phyloP scores from a whole-genome alignment of 2,797 vertebrate species.

The Hipposideros larvatus region DNA sequence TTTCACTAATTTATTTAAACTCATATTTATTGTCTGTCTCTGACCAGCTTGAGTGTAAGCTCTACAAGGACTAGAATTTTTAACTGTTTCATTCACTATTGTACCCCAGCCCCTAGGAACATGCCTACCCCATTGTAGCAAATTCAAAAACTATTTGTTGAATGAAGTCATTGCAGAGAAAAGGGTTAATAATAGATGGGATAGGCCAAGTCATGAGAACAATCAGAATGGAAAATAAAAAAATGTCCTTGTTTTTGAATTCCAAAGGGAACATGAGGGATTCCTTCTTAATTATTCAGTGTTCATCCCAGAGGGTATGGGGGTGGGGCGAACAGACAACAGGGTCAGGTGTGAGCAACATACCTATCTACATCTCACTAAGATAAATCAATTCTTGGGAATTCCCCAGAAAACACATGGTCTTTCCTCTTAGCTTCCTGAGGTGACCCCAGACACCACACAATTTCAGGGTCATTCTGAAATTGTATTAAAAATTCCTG shows the following conservation, averaged over 20 bases:
- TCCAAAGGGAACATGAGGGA: neutral
- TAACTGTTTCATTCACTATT: neutral
- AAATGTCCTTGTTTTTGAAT: slow-evolving; percentile 47
- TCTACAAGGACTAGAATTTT: neutral
- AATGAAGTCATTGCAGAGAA: neutral
- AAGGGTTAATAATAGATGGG: neutral
- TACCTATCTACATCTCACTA: slow-evolving; percentile 70
- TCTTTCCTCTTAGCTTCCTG: slow-evolving; percentile 42
- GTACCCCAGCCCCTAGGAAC: neutral
- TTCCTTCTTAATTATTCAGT: slow-evolving; percentile 58
- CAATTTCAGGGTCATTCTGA: slow-evolving; percentile 59
- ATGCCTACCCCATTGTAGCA: neutral
- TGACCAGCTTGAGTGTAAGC: neutral
- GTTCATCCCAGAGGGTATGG: slow-evolving; percentile 2
- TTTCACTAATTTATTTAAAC: slow-evolving; percentile 6
- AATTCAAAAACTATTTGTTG: neutral
- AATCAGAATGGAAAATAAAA: slow-evolving; percentile 55
- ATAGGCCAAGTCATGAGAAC: neutral
- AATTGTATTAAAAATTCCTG: slow-evolving; percentile 61
- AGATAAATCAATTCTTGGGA: slow-evolving; percentile 69
- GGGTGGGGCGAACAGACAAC: slow-evolving; percentile 16
- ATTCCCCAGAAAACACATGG: slow-evolving; percentile 53
- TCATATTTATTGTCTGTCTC: neutral
- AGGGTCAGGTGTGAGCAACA: slow-evolving; percentile 60
- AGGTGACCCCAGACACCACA: slow-evolving; percentile 43